Evolutionary conservation across 2,888 invertebrate genomes (phyloP), one percentile per base, ranked within the genome.

Genomic region (Phymatocera aterrima): DNA sequence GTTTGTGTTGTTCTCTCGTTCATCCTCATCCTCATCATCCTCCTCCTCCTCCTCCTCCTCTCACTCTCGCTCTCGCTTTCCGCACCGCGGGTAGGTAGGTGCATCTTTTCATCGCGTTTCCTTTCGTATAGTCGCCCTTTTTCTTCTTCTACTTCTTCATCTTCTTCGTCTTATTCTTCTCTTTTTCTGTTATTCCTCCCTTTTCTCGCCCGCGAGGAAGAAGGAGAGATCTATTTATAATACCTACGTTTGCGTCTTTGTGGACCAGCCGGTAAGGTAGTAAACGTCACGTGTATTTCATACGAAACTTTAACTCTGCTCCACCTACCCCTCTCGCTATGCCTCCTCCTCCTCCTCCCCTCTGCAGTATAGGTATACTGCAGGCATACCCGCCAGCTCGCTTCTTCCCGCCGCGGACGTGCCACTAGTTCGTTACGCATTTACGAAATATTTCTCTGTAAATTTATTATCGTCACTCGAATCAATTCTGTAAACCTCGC

Each of bases 281-380:
- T 89, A 90, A 90, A 90, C 86, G 90, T 90, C 90, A 88, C 87
- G 89, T 90, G 90, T 90, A 90, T 90, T 90, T 90, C 89, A 90
- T 89, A 89, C 83, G 88, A 87, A 87, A 89, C 89, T 90, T 88
- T 89, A 89, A 89, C 88, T 89, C 86, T 87, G 84, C 86, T 82
- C 81, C 83, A 81, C 83, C 79, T 79, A 60, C 31, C 77, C 75
- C 80, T 72, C 78, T 79, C 68, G 54, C 79, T 80, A 51, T 75
- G 18, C 57, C 65, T 77, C 77, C 75, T 65, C 72, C 79, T 79
- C 68, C 77, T 54, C 80, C 68, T 79, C 61, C 15, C 24, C 2
- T 68, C 3, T 68, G 10, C 43, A 46, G 24, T 43, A 8, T 15
- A 40, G n/a, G n/a, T n/a, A n/a, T n/a, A n/a, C n/a, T n/a, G n/a